These are phyloP conservation scores for Pristionchus fissidentatus DNA, from an alignment of 2,888 invertebrate genomes.

Conservation along the genomic window DNA sequence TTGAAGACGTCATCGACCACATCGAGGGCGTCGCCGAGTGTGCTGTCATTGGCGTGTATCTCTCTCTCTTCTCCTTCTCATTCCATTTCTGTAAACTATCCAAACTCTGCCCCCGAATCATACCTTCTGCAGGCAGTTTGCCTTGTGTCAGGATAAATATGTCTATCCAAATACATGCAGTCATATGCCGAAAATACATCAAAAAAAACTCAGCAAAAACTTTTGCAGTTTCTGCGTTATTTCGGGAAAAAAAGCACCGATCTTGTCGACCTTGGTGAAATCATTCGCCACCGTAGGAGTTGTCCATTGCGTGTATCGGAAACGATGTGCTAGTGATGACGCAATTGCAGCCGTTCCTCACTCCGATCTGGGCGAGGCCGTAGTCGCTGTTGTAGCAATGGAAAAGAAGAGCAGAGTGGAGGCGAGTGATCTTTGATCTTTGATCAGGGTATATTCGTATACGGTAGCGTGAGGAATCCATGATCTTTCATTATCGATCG, in stretches of 20 bases:
- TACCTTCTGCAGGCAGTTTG: too few species aligned
- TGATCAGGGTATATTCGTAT: not conserved
- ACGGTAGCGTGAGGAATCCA: not conserved
- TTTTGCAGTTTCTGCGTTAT: too few species aligned
- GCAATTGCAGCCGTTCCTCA: constrained; percentile 77
- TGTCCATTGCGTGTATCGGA: too few species aligned
- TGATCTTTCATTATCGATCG: too few species aligned
- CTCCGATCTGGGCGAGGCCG: constrained; percentile 86
- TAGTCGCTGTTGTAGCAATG: constrained; percentile 78
- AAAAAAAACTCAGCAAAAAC: too few species aligned
- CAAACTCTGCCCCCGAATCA: too few species aligned
- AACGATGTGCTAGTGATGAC: too few species aligned
- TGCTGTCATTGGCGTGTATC: constrained; percentile 65
- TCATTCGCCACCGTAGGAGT: too few species aligned
- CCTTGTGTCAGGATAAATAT: not conserved
- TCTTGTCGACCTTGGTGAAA: too few species aligned
- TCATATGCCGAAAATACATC: too few species aligned
- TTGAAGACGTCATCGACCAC: constrained; percentile 69
- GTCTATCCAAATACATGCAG: too few species aligned
- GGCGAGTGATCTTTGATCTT: not conserved
- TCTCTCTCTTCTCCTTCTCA: not conserved
- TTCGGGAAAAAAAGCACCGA: too few species aligned
- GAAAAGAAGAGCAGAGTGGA: constrained; percentile 50
- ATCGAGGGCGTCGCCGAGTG: constrained; percentile 65
- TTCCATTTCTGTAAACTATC: not conserved